Conservation (phyloP, 2,888 invertebrate genomes). For the Brenthis ino region DNA sequence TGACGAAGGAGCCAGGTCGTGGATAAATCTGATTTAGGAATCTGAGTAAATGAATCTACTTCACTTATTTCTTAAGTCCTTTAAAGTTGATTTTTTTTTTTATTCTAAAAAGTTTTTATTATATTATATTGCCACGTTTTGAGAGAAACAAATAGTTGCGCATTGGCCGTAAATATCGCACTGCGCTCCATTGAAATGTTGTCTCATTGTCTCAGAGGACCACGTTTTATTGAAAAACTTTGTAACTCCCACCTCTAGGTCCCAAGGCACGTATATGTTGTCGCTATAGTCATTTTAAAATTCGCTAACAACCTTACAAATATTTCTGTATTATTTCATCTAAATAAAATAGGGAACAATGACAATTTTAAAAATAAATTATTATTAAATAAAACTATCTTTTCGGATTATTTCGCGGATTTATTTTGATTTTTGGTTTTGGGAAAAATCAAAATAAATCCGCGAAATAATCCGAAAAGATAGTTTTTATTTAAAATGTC, state of each 20-base stretch:
- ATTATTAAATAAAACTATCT: too few relatives aligned
- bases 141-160: constrained; percentile 44
- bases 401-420: too few relatives aligned
- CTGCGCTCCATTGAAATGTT: constrained; percentile 73
- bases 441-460: too few relatives aligned
- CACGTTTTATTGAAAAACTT: constrained; percentile 80
- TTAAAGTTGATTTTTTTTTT: too few relatives aligned
- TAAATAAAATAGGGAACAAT: constrained; percentile 1
- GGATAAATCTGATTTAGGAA: too few relatives aligned
- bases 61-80: too few relatives aligned
- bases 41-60: too few relatives aligned
- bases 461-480: too few relatives aligned
- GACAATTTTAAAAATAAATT: too few relatives aligned
- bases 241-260: constrained; percentile 57
- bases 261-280: constrained; percentile 49
- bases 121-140: neutral
- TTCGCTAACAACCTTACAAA: constrained; percentile 28
- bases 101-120: neutral
- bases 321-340: constrained; percentile 19
- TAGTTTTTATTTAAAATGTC: too few relatives aligned
- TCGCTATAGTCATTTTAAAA: constrained; percentile 33
- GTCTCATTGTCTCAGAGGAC: constrained; percentile 77
- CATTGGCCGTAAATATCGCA: constrained; percentile 68
- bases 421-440: too few relatives aligned
- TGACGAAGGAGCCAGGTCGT: too few relatives aligned